Percentiles rank a stretch among this genome's conserved stretches.
Evolutionary conservation across 2,797 vertebrate species (phyloP).

Genomic region (Anguilla anguilla): DNA sequence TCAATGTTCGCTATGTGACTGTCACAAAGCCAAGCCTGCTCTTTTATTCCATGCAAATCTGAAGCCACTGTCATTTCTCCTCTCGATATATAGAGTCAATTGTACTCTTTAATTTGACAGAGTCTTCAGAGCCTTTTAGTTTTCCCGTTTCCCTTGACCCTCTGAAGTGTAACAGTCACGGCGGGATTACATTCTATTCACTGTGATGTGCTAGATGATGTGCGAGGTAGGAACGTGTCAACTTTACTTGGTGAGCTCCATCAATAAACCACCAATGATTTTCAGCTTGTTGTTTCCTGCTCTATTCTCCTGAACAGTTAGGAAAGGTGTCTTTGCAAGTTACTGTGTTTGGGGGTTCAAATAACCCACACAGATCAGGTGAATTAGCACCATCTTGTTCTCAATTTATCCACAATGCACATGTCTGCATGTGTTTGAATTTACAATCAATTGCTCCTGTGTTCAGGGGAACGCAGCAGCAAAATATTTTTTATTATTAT

Average conservation of each 20-base stretch:
- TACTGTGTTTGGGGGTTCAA: conserved; percentile 70
- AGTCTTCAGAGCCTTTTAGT: conserved; percentile 26
- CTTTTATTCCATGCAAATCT: conserved; percentile 70
- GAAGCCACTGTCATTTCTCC: conserved; percentile 66
- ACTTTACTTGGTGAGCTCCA: conserved; percentile 69
- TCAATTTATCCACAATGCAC: conserved; percentile 63
- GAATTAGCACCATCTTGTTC: conserved; percentile 74
- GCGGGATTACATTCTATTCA: conserved; percentile 63
- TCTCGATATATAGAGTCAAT: conserved; percentile 40
- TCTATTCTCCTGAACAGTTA: conserved; percentile 53
- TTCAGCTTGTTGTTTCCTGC: conserved; percentile 61
- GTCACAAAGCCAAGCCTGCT: conserved; percentile 65
- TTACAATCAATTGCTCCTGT: conserved; percentile 67
- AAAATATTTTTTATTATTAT: conserved; percentile 31
- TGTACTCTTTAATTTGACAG: conserved; percentile 43
- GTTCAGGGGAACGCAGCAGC: conserved; percentile 55
- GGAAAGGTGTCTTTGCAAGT: conserved; percentile 70
- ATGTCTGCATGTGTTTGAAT: conserved; percentile 68
- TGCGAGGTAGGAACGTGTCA: conserved; percentile 72
- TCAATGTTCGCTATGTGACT: conserved; percentile 71
- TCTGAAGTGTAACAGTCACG: conserved; percentile 44
- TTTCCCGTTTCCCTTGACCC: conserved; percentile 44
- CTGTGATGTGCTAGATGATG: conserved; percentile 70
- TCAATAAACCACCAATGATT: conserved; percentile 75
- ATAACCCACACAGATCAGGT: conserved; percentile 64